phyloP scores from a whole-genome alignment of 2,888 invertebrate genomes.

The Cheilosia impressa region DNA sequence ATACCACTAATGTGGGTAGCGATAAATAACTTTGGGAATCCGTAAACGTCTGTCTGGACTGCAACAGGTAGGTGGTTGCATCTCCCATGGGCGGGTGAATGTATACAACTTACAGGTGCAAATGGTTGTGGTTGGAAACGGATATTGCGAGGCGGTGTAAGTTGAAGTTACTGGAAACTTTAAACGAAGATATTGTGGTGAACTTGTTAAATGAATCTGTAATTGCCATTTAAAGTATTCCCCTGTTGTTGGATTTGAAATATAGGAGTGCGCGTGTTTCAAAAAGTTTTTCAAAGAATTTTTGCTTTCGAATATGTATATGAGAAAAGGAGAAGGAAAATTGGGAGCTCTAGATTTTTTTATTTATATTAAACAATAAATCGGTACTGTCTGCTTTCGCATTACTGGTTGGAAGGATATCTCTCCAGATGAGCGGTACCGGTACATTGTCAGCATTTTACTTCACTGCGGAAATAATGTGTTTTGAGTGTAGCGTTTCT shows the following conservation, averaged over 20 bases:
- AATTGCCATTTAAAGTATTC: slow-evolving; percentile 20
- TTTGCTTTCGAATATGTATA: background rate
- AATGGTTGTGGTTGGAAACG: slow-evolving; percentile 29
- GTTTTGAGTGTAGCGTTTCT: too few species aligned
- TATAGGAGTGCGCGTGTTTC: background rate
- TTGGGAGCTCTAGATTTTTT: background rate
- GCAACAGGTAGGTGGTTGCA: slow-evolving; percentile 25
- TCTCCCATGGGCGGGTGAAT: background rate
- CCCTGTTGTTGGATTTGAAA: background rate
- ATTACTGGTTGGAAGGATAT: too few species aligned
- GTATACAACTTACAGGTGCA: background rate
- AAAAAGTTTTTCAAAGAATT: background rate
- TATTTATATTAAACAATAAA: too few species aligned
- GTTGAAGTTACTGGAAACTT: slow-evolving; percentile 44
- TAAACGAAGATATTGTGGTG: slow-evolving; percentile 21
- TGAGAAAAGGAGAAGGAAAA: background rate
- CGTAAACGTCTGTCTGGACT: slow-evolving; percentile 26
- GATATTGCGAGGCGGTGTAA: background rate
- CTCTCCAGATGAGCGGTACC: too few species aligned
- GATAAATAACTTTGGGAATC: slow-evolving; percentile 48
- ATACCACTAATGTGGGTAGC: slow-evolving; percentile 51
- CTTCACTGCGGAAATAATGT: too few species aligned
- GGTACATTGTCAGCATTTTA: too few species aligned
- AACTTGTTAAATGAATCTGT: slow-evolving; percentile 32
- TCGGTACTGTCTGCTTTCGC: too few species aligned